A percentile compares a stretch with the other conserved stretches of the same genome.
Conservation (phyloP, 2,113 vertebrate species). For the Lepidothrix coronata region DNA sequence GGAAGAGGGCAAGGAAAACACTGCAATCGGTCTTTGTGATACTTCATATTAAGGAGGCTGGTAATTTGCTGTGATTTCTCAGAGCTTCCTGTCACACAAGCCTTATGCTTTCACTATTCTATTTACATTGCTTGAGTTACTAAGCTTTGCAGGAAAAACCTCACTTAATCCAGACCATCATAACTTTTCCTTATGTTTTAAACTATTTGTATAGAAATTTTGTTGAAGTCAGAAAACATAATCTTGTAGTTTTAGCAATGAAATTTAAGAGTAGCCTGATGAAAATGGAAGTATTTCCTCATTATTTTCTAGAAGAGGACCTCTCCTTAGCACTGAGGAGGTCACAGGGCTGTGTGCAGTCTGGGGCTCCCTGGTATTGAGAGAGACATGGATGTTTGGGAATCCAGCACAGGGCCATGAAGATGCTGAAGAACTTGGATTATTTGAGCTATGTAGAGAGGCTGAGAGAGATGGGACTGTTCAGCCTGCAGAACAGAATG, state of each 20-base stretch:
- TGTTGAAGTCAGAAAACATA: not conserved
- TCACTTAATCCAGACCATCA: not conserved
- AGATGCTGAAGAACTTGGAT: not conserved
- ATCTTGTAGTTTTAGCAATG: not conserved
- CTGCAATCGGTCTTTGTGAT: not conserved
- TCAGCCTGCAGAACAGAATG: not conserved
- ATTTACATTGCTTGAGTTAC: not conserved
- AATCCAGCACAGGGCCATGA: not conserved
- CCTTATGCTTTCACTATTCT: not conserved
- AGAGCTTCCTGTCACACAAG: not conserved
- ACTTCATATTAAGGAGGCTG: not conserved
- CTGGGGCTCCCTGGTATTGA: not conserved
- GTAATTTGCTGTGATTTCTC: not conserved
- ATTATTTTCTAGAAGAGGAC: not conserved
- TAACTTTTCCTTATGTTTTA: not conserved
- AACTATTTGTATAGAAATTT: not conserved
- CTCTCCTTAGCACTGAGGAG: not conserved
- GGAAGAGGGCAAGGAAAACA: not conserved
- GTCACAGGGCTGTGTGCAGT: no score
- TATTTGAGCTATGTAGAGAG: not conserved
- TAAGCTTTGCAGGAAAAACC: not conserved
- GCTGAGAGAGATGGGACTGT: not conserved
- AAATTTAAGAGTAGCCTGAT: not conserved
- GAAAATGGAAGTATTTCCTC: not conserved
- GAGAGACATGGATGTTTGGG: fast-evolving